Base-by-base conservation (phyloP, 2,888 invertebrate genomes). In the Athalia rosae region DNA sequence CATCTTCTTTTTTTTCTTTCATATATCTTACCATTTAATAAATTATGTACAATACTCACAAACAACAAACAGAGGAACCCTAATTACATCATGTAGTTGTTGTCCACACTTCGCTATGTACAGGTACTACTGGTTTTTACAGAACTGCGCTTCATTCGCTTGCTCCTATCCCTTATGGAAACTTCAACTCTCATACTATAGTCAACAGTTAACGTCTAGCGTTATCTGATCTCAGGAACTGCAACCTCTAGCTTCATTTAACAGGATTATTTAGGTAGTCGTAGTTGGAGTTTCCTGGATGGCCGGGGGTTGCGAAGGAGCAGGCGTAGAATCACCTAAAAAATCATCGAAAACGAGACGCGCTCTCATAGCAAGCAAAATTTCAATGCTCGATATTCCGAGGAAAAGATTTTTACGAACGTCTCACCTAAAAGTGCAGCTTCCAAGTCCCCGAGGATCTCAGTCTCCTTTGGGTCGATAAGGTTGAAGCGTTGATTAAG, bases 391-490 rank as follows among this genome's bases (percentile, higher is more conserved):
- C 8, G n/a, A 11, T 53, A 3, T 53, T 3, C 53, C 53, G 4
- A 53, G 8, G 9, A 53, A 53, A n/a, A 53, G 3, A 11, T n/a
- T 53, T n/a, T 53, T 53, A 3, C 15, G 15, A 7, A 3, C 13
- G 50, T 53, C 78, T 85, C 86, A 89, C 89, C 89, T 84, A 90
- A 86, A 79, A 97, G 92, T 87, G 97, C 97, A 89, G 95, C 93
- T 90, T 97, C 97, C 88, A 98, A 92, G 92, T 98, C 98, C 85
- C 96, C 95, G 87, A 98, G 93, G 87, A 98, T 96, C 91, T 98
- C 98, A 53, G 98, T 97, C 92, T 99, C 98, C 93, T 98, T 98
- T 89, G 96, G 94, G 90, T 98, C 98, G 87, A 98, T 96, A 90
- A 98, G 93, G 90, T 95, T 94, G 93, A 97, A 98, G 90, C 97